Percentiles rank a stretch among this genome's conserved stretches.
phyloP scores from a whole-genome alignment of 2,888 invertebrate species.

The Augiades crinisus region DNA sequence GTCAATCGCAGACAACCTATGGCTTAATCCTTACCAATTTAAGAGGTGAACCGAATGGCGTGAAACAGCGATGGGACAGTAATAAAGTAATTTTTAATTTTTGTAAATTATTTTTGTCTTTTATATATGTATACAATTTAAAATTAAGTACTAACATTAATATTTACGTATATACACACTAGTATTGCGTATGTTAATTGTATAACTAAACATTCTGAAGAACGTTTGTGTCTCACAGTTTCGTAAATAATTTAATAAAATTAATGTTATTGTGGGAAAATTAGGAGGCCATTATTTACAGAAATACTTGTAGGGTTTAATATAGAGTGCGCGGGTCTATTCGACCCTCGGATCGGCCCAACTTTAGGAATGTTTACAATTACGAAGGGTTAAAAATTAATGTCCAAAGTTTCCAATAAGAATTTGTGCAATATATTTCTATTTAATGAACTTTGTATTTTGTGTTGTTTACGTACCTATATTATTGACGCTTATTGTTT shows the following conservation, averaged over 20 bases:
- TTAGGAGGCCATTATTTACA: slow-evolving; percentile 33
- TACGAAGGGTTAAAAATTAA: slow-evolving; percentile 53
- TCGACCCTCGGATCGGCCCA: slow-evolving; percentile 45
- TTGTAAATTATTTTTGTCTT: too few species aligned
- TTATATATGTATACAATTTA: too few species aligned
- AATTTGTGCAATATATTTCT: slow-evolving; percentile 34
- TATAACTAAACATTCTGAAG: too few species aligned
- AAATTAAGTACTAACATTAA: too few species aligned
- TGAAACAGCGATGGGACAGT: too few species aligned
- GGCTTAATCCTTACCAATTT: too few species aligned
- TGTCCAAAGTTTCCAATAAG: slow-evolving; percentile 43
- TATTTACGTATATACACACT: background rate
- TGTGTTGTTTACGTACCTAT: slow-evolving; percentile 10
- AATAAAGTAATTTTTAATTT: too few species aligned
- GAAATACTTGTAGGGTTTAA: slow-evolving; percentile 45
- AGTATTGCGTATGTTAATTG: too few species aligned
- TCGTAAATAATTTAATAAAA: background rate
- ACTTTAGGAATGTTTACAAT: slow-evolving; percentile 56
- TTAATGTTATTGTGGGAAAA: slow-evolving; percentile 7
- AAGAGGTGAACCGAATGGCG: too few species aligned
- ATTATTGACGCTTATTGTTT: too few species aligned
- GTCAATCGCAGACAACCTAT: too few species aligned
- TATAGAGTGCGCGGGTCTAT: slow-evolving; percentile 49
- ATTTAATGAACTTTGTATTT: slow-evolving; percentile 35
- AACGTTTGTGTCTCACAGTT: background rate